A percentile compares a stretch with the other conserved stretches of the same genome.
Evolutionary conservation across 2,113 vertebrate genomes (phyloP).

Genomic region (Hiodon alosoides): DNA sequence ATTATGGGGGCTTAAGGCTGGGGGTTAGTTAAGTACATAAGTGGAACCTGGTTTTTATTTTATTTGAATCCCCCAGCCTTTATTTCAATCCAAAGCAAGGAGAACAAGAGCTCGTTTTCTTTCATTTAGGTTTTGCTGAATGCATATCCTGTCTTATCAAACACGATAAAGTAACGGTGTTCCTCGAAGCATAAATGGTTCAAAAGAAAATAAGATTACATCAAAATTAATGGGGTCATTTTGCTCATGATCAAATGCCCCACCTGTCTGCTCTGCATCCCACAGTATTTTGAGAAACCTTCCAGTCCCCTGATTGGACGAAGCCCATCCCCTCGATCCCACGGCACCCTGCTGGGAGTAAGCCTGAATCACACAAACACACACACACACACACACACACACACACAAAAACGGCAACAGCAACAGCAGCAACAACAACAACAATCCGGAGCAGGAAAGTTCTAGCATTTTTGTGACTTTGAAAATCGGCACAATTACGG

Average conservation of each 20-base stretch:
- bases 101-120: too few species aligned
- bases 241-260: not conserved
- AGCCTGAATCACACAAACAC: not conserved
- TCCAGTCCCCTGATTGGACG: not conserved
- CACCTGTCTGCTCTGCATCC: not conserved
- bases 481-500: conserved; percentile 7
- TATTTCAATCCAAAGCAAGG: too few species aligned
- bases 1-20: not conserved
- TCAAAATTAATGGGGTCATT: too few species aligned
- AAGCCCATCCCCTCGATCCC: not conserved
- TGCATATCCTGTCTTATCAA: too few species aligned
- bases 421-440: not conserved
- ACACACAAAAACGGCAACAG: not conserved
- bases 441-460: not conserved
- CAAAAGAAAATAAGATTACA: too few species aligned
- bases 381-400: not conserved
- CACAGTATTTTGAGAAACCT: not conserved
- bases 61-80: too few species aligned
- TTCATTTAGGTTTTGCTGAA: too few species aligned
- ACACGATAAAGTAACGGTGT: too few species aligned
- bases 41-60: too few species aligned
- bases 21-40: not conserved
- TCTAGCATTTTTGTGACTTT: not conserved
- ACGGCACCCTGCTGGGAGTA: not conserved
- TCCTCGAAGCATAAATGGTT: too few species aligned